phyloP scores from a whole-genome alignment of 2,113 vertebrate species.

The Leptodactylus fuscus region DNA sequence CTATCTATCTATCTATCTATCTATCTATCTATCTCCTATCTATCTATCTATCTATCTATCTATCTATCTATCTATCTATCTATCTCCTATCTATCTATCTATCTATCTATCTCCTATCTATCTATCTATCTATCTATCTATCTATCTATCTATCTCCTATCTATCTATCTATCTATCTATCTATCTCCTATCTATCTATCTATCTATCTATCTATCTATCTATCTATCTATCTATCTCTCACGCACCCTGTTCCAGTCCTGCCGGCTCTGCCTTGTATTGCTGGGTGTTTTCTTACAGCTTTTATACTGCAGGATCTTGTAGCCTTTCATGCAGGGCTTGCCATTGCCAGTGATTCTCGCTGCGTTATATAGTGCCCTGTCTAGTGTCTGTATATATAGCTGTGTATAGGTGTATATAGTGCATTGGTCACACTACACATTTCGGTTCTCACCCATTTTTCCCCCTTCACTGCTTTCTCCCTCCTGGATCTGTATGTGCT shows the following conservation, averaged over 20 bases:
- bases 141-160: not conserved
- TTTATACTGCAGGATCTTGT: not conserved
- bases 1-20: not conserved
- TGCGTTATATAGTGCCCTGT: not conserved
- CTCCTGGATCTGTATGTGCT: not conserved
- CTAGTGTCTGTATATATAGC: not conserved
- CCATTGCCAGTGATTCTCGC: not conserved
- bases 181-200: constrained; percentile 3
- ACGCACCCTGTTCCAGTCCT: not conserved
- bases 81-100: not conserved
- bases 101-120: not conserved
- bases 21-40: not conserved
- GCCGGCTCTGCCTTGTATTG: not conserved
- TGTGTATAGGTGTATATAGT: not conserved
- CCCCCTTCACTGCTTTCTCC: not conserved
- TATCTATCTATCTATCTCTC: not conserved
- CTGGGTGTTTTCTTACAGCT: not conserved
- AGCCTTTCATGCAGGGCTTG: not conserved
- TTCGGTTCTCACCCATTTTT: not conserved
- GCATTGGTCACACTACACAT: not conserved
- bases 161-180: not conserved
- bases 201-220: constrained; percentile 2
- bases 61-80: not conserved
- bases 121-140: constrained; percentile 1
- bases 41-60: constrained; percentile 11